Base-by-base conservation (phyloP, 1,140 invertebrate species). In the Hylaeus volcanicus region DNA sequence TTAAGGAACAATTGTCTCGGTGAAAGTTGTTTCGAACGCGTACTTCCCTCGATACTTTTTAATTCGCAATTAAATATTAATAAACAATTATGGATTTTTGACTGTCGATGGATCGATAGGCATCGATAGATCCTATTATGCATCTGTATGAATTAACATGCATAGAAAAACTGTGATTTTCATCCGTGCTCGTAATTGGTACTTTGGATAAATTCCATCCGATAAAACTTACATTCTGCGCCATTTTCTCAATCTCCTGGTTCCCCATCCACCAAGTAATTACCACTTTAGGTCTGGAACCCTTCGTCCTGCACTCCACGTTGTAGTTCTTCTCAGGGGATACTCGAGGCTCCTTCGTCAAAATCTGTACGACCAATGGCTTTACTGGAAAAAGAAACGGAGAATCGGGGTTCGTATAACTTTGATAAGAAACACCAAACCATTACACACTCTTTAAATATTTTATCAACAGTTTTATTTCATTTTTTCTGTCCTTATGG, bases 221-320 rank as follows among this genome's bases (percentile, higher is more conserved):
- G 71, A 70, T 37, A 58, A 11, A 88, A 95, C 96, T 97, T 93
- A 97, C 96, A 89, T 96, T 97, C 92, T 97, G 96, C 71, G 95
- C 95, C 86, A 95, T 94, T 90, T 95, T 94, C 92, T 96, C 96
- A 58, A 98, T 95, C 89, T 96, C 96, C 87, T 96, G 94, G 89
- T 95, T 96, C 80, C 96, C 96, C 90, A 97, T 97, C 96, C 97
- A 98, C 95, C 94, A 95, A 39, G 96, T 96, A 86, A 98, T 97
- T n/a, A 95, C 92, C 3, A 97, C 96, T 82, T 96, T 95, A 1
- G 97, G 97, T 76, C 96, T 94, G 1, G 97, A 98, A 60, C 97
- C 97, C 0, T 95, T 95, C 41, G 97, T 96, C 85, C 96, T 95
- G 89, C 97, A 98, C 89, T 97, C 96, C 41, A 98, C 95, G 82